Conservation (phyloP, 2,888 invertebrate species). For the Cosmia trapezina region DNA sequence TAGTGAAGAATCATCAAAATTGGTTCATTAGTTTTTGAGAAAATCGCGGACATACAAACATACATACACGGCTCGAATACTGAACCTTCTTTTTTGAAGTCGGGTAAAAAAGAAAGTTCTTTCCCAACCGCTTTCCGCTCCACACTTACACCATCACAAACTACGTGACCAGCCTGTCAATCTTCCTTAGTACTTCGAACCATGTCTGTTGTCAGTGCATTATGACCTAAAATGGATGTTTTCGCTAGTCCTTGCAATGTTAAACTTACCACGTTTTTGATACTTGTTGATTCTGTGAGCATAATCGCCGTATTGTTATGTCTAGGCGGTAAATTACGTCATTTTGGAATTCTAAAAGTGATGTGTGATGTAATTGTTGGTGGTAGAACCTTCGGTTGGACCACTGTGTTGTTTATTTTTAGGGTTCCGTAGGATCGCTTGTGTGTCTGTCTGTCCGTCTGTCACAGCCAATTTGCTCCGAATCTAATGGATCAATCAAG, state of each 20-base stretch:
- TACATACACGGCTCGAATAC: too few species aligned
- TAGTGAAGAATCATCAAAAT: too few species aligned
- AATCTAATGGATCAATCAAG: too few species aligned
- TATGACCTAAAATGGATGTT: conserved; percentile 61
- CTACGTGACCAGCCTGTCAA: conserved; percentile 54
- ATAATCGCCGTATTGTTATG: conserved; percentile 45
- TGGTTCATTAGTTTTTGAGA: too few species aligned
- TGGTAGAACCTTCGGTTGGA: conserved; percentile 9
- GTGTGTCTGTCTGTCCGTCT: too few species aligned
- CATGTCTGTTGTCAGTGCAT: conserved; percentile 27
- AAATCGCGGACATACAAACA: too few species aligned
- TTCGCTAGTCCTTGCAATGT: conserved; percentile 48
- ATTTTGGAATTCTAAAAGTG: conserved; percentile 57
- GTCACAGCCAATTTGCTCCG: too few species aligned
- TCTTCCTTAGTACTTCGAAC: conserved; percentile 35
- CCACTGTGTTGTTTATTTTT: conserved; percentile 1
- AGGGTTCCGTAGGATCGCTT: too few species aligned
- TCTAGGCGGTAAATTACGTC: conserved; percentile 47
- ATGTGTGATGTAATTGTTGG: conserved; percentile 43
- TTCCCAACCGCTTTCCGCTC: conserved; percentile 4
- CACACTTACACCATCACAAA: conserved; percentile 13
- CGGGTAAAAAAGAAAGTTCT: background rate
- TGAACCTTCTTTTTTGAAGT: too few species aligned
- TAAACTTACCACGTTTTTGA: conserved; percentile 45
- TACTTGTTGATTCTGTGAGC: conserved; percentile 38